These are phyloP conservation scores for Smittia aterrima DNA, from an alignment of 2,888 invertebrate genomes.

Conservation along the genomic window DNA sequence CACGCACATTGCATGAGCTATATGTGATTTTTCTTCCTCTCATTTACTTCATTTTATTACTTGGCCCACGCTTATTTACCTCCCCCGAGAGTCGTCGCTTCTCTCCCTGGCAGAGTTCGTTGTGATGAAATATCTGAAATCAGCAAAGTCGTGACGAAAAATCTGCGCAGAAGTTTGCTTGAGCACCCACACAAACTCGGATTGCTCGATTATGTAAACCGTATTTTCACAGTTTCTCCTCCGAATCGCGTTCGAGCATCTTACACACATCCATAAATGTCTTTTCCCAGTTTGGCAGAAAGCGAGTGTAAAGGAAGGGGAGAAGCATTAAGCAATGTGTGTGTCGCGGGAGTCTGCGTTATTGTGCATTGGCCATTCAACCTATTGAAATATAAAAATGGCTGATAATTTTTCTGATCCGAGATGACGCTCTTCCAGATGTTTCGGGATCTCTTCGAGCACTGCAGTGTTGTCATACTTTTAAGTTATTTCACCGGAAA, in stretches of 20 bases:
- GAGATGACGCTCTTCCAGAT: neutral
- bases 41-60: neutral
- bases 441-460: slow-evolving; percentile 11
- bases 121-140: neutral
- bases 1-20: slow-evolving; percentile 33
- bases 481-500: neutral
- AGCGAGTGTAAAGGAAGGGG: neutral
- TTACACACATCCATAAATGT: neutral
- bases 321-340: neutral
- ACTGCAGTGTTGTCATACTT: slow-evolving; percentile 35
- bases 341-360: slow-evolving; percentile 34
- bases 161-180: neutral
- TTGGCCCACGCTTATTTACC: slow-evolving; percentile 4
- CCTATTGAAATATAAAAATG: slow-evolving; percentile 40
- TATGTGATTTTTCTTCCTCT: neutral
- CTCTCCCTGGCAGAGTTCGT: neutral
- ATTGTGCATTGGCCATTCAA: slow-evolving; percentile 37
- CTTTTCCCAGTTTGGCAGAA: slow-evolving; percentile 1
- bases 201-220: neutral
- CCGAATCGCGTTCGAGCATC: neutral
- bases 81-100: neutral
- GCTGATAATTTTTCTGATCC: slow-evolving; percentile 28
- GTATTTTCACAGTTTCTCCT: neutral
- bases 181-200: slow-evolving; percentile 1
- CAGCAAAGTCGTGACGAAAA: neutral